Conservation (phyloP, 2,888 invertebrate species). For the Siphlonurus alternatus region DNA sequence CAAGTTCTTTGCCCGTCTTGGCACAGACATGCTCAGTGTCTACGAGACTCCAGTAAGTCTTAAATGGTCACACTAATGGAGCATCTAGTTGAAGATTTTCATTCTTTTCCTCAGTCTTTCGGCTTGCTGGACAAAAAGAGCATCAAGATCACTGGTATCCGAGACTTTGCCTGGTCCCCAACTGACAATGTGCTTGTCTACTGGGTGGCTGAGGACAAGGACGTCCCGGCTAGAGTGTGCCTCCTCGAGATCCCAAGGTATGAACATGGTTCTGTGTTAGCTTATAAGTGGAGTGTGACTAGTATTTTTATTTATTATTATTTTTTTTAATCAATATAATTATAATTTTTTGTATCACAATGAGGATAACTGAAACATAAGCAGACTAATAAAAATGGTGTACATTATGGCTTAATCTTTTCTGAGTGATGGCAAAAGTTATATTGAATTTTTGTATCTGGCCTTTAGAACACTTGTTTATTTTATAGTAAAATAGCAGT, state of each 20-base stretch:
- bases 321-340: conserved; percentile 2
- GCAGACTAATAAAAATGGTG: not conserved
- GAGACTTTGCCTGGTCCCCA: conserved; percentile 97
- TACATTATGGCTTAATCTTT: conserved; percentile 7
- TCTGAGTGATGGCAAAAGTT: conserved; percentile 4
- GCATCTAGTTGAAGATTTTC: not conserved
- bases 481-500: no score
- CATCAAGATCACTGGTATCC: conserved; percentile 74
- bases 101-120: conserved; percentile 45
- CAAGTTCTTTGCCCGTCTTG: conserved; percentile 81
- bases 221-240: conserved; percentile 89
- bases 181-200: conserved; percentile 92
- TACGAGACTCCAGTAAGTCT: conserved; percentile 71
- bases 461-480: no score
- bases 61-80: no score
- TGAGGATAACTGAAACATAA: not conserved
- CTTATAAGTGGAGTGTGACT: not conserved
- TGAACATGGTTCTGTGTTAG: conserved; percentile 9
- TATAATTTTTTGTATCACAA: no score
- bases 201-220: conserved; percentile 96
- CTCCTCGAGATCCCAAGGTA: conserved; percentile 78
- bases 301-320: no score
- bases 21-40: conserved; percentile 69
- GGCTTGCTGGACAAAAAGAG: conserved; percentile 87
- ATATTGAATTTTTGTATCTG: not conserved